Evolutionary conservation across 2,888 invertebrate genomes (phyloP), one percentile per base, ranked within the genome.

Genomic region (Athrips mouffetella): DNA sequence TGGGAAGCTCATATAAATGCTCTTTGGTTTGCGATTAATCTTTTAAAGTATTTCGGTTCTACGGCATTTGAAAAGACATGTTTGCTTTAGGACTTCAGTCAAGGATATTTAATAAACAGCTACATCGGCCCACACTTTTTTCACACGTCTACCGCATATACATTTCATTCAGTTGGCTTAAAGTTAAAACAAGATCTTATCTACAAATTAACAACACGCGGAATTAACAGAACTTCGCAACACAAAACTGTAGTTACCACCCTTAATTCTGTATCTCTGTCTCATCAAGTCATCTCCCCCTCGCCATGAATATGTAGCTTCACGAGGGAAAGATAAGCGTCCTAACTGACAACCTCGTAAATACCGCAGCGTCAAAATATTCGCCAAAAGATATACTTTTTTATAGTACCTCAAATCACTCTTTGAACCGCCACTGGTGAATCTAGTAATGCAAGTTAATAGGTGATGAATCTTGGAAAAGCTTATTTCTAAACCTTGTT

Each of bases 241-340:
- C 31, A 31, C 11, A 15, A 31, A 31, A 31, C 31, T 15, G 31
- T 31, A n/a, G 31, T 31, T 31, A 15, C 13, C 31, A 6, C 15
- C 31, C 15, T 15, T 15, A 31, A 31, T 31, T n/a, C 18, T 6
- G 35, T 7, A 35, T 16, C 15, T 18, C 18, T 30, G n/a, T 15
- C 31, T 18, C 35, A 16, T 35, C 20, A 20, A 35, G 35, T 10
- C 20, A 10, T 20, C 35, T 18, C 35, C 35, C n/a, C 39, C 11
- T 39, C 41, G 59, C 63, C 65, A 82, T 80, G 80, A 84, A 84
- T 84, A 81, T 83, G 76, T 73, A 80, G 70, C 60, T 65, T 61
- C 60, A 60, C 65, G 63, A 59, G 57, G 31, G 16, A 65, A 50
- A 65, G 72, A 72, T 73, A 72, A 73, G 69, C 64, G 52, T 53